These are phyloP conservation scores for Corbicula japonica DNA, from an alignment of 2,888 invertebrate genomes.

Conservation along the genomic window DNA sequence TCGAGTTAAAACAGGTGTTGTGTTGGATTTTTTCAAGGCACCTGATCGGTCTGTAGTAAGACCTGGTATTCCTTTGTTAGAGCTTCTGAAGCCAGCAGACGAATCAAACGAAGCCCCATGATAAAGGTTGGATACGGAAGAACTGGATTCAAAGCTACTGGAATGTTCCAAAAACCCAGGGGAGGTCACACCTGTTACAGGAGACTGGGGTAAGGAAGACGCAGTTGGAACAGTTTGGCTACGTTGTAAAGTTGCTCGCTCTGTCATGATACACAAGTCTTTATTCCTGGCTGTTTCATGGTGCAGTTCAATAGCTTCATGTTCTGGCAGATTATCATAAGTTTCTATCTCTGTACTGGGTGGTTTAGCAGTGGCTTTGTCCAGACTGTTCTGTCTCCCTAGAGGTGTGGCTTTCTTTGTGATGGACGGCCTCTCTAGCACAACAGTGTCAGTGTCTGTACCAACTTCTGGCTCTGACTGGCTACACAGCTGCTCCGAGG, in stretches of 20 bases:
- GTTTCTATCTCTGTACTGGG: slow-evolving; percentile 50
- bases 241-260: slow-evolving; percentile 44
- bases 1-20: slow-evolving; percentile 59
- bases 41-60: slow-evolving; percentile 31
- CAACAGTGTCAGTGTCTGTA: slow-evolving; percentile 62
- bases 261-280: slow-evolving; percentile 44
- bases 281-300: slow-evolving; percentile 56
- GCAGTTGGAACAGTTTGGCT: slow-evolving; percentile 50
- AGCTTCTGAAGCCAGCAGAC: slow-evolving; percentile 19
- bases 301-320: slow-evolving; percentile 44
- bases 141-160: slow-evolving; percentile 53
- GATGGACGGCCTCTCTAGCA: slow-evolving; percentile 64
- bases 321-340: slow-evolving; percentile 62
- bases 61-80: too few relatives aligned
- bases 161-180: slow-evolving; percentile 53
- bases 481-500: slow-evolving; percentile 41
- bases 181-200: slow-evolving; percentile 36
- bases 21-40: slow-evolving; percentile 60
- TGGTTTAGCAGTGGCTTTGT: slow-evolving; percentile 3
- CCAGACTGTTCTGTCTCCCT: neutral
- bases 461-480: slow-evolving; percentile 64
- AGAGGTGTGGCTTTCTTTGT: slow-evolving; percentile 40
- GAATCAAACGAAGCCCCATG: slow-evolving; percentile 43
- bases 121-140: slow-evolving; percentile 29
- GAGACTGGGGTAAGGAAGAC: slow-evolving; percentile 57